phyloP scores from a whole-genome alignment of 2,888 invertebrate species.

The Serripes groenlandicus region DNA sequence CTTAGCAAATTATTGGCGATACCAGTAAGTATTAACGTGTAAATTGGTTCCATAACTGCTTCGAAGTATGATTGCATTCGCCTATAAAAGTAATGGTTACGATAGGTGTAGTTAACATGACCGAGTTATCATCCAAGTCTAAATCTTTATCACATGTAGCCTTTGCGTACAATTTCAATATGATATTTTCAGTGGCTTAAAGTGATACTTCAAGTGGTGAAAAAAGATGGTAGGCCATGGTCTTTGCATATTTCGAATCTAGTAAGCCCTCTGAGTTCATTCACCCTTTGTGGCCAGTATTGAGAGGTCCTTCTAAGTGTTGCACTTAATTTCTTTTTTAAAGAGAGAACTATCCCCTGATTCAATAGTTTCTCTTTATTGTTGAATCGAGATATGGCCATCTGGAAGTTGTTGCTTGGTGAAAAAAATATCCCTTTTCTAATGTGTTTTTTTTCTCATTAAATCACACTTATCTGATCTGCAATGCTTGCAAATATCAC shows the following conservation, averaged over 20 bases:
- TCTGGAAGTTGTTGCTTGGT: slow-evolving; percentile 67
- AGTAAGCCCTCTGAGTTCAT: slow-evolving; percentile 50
- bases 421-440: slow-evolving; percentile 58
- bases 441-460: slow-evolving; percentile 60
- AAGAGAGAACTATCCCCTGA: slow-evolving; percentile 49
- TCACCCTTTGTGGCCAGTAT: slow-evolving; percentile 58
- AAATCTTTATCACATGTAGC: slow-evolving; percentile 44
- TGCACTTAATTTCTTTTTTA: slow-evolving; percentile 60
- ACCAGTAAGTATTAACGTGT: slow-evolving; percentile 71
- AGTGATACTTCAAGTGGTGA: slow-evolving; percentile 69
- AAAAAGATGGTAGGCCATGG: slow-evolving; percentile 65
- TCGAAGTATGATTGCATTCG: slow-evolving; percentile 63
- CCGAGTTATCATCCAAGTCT: slow-evolving; percentile 42
- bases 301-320: slow-evolving; percentile 54
- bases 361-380: slow-evolving; percentile 51
- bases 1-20: slow-evolving; percentile 70
- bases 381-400: slow-evolving; percentile 49
- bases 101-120: slow-evolving; percentile 63
- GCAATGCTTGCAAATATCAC: slow-evolving; percentile 32
- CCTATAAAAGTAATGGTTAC: slow-evolving; percentile 63
- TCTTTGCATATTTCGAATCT: slow-evolving; percentile 58
- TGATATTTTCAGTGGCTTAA: slow-evolving; percentile 63
- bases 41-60: slow-evolving; percentile 67
- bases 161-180: slow-evolving; percentile 54
- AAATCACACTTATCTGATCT: slow-evolving; percentile 37